These are phyloP conservation scores for Hippocampus abdominalis DNA, from an alignment of 2,113 vertebrate species.

Conservation along the genomic window DNA sequence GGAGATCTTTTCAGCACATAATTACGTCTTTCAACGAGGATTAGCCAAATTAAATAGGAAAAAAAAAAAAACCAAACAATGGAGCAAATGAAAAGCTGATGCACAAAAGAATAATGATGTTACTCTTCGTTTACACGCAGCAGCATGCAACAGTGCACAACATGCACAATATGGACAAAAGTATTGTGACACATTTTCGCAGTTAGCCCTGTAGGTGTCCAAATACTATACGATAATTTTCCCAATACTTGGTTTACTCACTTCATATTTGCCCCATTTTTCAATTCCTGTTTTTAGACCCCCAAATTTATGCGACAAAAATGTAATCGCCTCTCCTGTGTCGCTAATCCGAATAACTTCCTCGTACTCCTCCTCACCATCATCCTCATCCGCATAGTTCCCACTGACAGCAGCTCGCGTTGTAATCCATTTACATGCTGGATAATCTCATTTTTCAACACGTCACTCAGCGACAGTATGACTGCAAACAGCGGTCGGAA, in stretches of 20 bases:
- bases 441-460: conserved; percentile 40
- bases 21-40: conserved; percentile 45
- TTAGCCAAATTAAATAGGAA: conserved; percentile 43
- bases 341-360: conserved; percentile 5
- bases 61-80: conserved; percentile 19
- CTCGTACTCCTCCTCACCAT: neutral
- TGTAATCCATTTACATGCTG: conserved; percentile 61
- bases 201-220: neutral
- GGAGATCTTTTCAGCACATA: conserved; percentile 47
- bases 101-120: conserved; percentile 10
- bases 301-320: too few relatives aligned
- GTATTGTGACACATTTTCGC: neutral
- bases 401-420: conserved; percentile 23
- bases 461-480: neutral
- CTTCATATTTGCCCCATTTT: neutral
- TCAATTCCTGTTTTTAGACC: neutral
- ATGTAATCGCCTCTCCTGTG: conserved; percentile 9
- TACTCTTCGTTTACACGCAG: conserved; percentile 19
- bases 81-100: conserved; percentile 21
- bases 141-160: neutral
- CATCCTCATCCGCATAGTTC: neutral
- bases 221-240: neutral
- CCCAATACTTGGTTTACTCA: too few relatives aligned
- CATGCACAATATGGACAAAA: neutral
- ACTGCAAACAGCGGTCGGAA: neutral